Evolutionary conservation across 92 coral and sea anemone genomes (phyloP).

Genomic region (Porites evermanni): DNA sequence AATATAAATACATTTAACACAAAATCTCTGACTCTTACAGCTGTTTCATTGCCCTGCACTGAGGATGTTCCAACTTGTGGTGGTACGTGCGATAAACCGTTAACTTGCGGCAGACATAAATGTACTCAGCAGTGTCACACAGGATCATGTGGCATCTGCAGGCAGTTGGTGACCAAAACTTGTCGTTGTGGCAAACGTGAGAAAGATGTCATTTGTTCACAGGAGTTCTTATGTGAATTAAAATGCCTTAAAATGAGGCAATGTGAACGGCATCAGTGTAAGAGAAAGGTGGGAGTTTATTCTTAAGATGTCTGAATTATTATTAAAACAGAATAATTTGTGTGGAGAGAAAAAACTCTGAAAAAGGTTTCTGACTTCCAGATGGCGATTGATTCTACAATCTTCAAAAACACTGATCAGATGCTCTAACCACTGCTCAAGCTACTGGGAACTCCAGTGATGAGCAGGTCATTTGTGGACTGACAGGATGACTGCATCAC

Average conservation of each 20-base stretch:
- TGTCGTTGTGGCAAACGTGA: slow-evolving; percentile 95
- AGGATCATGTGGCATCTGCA: slow-evolving; percentile 93
- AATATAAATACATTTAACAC: neutral
- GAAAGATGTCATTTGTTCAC: slow-evolving; percentile 87
- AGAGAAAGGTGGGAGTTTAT: slow-evolving; percentile 75
- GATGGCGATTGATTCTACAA: no score
- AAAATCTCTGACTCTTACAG: slow-evolving; percentile 46
- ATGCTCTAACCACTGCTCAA: no score
- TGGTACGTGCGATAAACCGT: slow-evolving; percentile 85
- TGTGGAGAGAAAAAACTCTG: no score
- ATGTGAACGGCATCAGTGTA: slow-evolving; percentile 93
- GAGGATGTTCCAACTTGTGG: slow-evolving; percentile 96
- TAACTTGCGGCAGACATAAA: slow-evolving; percentile 87
- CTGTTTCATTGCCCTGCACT: slow-evolving; percentile 83
- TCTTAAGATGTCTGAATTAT: neutral
- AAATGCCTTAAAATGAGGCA: slow-evolving; percentile 87
- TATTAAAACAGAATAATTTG: no score
- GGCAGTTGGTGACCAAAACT: slow-evolving; percentile 82
- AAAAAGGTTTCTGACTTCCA: no score
- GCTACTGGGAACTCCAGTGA: no score
- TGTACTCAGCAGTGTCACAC: slow-evolving; percentile 92
- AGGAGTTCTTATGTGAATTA: slow-evolving; percentile 85
- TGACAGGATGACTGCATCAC: no score
- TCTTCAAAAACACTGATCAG: no score
- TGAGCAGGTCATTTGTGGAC: no score